Conservation (phyloP, 1,140 invertebrate genomes). For the Arion vulgaris region DNA sequence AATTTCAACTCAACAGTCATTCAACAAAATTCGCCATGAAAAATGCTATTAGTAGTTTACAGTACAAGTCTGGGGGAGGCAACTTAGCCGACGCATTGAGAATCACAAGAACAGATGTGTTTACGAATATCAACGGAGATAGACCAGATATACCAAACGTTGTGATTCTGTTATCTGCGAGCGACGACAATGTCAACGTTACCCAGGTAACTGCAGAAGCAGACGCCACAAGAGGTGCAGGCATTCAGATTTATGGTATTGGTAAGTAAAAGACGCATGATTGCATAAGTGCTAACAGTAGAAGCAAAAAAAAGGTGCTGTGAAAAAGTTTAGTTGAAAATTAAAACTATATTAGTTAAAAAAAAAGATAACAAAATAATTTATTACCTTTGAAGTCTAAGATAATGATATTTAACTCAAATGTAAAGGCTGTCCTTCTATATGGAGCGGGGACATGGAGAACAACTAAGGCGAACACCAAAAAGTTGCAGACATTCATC, state of each 20-base stretch:
- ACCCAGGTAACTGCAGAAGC: not conserved
- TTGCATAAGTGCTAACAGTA: no score
- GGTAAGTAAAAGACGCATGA: constrained; percentile 22
- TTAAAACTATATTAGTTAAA: no score
- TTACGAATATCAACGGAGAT: constrained; percentile 48
- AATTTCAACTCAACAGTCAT: constrained; percentile 45
- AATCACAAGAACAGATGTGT: constrained; percentile 40
- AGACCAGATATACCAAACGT: constrained; percentile 54
- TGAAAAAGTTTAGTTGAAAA: no score
- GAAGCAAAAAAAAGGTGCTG: no score
- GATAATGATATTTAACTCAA: no score
- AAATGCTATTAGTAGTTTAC: constrained; percentile 47
- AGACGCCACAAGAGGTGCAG: constrained; percentile 7
- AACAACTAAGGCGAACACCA: no score
- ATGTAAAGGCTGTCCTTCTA: no score
- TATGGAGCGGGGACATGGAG: no score
- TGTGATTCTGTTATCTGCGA: constrained; percentile 58
- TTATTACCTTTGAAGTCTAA: no score
- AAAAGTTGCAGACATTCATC: no score
- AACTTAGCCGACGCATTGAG: constrained; percentile 47
- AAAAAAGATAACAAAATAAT: no score
- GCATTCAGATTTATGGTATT: constrained; percentile 17
- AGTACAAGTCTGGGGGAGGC: constrained; percentile 45
- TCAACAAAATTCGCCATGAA: constrained; percentile 32
- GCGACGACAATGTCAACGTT: not conserved